Evolutionary conservation across 2,888 invertebrate species (phyloP), one percentile per base, ranked within the genome.

Genomic region (Patella pellucida): DNA sequence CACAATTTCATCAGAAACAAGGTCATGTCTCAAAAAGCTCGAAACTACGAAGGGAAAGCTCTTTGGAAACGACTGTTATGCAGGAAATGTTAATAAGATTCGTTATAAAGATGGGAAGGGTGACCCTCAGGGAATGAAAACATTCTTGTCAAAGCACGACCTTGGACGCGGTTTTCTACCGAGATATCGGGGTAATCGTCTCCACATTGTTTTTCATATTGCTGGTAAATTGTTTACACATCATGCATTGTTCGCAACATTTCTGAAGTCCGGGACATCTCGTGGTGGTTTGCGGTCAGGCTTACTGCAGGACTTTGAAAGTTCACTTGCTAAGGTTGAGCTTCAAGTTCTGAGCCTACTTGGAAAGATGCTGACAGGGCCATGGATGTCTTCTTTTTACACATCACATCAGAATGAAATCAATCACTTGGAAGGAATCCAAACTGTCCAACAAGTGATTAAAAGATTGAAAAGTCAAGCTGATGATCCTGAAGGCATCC

Each of bases 101-200:
- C 72, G 79, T 11, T 79, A 74, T 69, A 81, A 81, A 52, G 77
- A 80, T 75, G 76, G 79, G 52, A 78, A 80, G 62, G 79, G 81
- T 27, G 81, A 81, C 71, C 81, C 81, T 15, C 72, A 71, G 52
- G 81, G 80, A 52, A 79, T 80, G 56, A 71, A 50, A 23, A 50
- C 54, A 15, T 80, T 78, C 67, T 73, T 80, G n/a, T 51, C 78
- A 14, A 69, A 77, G 11, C 52, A 74, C 14, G 69, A 62, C 16
- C 73, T 81, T 15, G 72, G 72, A 14, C 68, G 68, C 23, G 78
- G 78, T 16, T 15, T 81, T 19, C 31, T 81, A 16, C 78, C 80
- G 14, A 27, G 80, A 16, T 81, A 81, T 56, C 41, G 80, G 16
- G 81, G 78, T 31, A 81, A 79, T 68, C 52, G 76, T 11, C 79